Evolutionary conservation across 2,797 vertebrate genomes (phyloP).

Genomic region (Melanotaenia trifasciata): DNA sequence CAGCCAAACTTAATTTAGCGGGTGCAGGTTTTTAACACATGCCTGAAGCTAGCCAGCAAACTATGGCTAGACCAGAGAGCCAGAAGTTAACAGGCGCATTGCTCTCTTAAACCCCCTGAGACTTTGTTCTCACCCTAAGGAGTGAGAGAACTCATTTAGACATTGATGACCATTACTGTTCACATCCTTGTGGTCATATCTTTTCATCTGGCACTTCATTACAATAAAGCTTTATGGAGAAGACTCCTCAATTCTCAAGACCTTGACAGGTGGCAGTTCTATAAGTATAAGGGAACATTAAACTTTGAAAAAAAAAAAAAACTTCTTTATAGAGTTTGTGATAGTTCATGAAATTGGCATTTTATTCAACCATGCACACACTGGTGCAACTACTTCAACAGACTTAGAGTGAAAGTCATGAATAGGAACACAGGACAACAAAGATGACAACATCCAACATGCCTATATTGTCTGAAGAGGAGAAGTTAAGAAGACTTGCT

Average conservation of each 20-base stretch:
- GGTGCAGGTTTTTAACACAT: slow-evolving; percentile 75
- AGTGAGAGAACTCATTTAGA: slow-evolving; percentile 76
- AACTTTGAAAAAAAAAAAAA: slow-evolving; percentile 36
- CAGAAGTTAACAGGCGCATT: slow-evolving; percentile 76
- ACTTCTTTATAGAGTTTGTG: slow-evolving; percentile 45
- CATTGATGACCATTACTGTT: slow-evolving; percentile 80
- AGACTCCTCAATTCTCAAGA: slow-evolving; percentile 64
- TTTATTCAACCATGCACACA: slow-evolving; percentile 38
- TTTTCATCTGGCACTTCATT: slow-evolving; percentile 73
- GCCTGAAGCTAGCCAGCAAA: slow-evolving; percentile 75
- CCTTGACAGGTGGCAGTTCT: slow-evolving; percentile 64
- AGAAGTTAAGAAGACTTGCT: slow-evolving; percentile 35
- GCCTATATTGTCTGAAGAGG: slow-evolving; percentile 52
- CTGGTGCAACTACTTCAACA: slow-evolving; percentile 33
- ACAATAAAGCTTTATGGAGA: slow-evolving; percentile 77
- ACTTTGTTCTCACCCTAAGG: slow-evolving; percentile 61
- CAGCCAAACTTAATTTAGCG: slow-evolving; percentile 83
- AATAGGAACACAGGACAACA: slow-evolving; percentile 57
- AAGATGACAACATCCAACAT: slow-evolving; percentile 41
- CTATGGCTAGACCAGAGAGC: slow-evolving; percentile 70
- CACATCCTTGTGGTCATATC: slow-evolving; percentile 77
- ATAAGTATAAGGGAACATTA: slow-evolving; percentile 19
- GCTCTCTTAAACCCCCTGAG: slow-evolving; percentile 69
- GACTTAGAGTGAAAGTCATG: slow-evolving; percentile 45
- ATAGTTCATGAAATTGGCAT: slow-evolving; percentile 53